Percentiles rank a stretch among this genome's conserved stretches.
Conservation (phyloP, 2,888 invertebrate species). For the Melikaiella ostensackeni region DNA sequence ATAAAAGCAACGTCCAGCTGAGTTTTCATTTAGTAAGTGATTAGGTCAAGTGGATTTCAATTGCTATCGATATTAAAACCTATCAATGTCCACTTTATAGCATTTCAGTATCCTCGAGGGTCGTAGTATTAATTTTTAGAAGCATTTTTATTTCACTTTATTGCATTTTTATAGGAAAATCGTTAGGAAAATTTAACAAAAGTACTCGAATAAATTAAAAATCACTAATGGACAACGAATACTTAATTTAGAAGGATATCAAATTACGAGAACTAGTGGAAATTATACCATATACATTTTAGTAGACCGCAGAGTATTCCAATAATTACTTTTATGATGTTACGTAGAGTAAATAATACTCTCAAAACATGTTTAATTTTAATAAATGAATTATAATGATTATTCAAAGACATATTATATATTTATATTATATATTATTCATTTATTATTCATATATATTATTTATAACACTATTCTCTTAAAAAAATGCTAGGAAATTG, state of each 20-base stretch:
- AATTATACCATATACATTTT: neutral
- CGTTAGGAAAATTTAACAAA: neutral
- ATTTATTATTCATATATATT: no score
- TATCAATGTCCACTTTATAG: neutral
- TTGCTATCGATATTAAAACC: conserved; percentile 18
- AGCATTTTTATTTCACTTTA: neutral
- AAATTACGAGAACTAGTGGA: neutral
- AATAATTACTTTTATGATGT: neutral
- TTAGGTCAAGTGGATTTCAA: conserved; percentile 10
- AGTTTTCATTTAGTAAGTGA: neutral
- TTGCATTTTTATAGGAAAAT: neutral
- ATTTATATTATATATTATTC: no score
- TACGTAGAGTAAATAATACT: neutral
- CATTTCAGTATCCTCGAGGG: neutral
- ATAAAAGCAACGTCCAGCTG: neutral
- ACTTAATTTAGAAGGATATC: neutral
- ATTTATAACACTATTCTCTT: no score
- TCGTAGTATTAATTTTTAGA: neutral
- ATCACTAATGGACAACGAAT: neutral
- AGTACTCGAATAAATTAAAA: neutral
- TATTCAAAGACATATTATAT: no score
- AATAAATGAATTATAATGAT: neutral
- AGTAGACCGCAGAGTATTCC: neutral
- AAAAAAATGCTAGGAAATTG: no score
- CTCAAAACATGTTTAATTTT: neutral